A percentile compares a stretch with the other conserved stretches of the same genome.
phyloP scores from a whole-genome alignment of 2,888 invertebrate genomes.

The Polylopha cassiicola region DNA sequence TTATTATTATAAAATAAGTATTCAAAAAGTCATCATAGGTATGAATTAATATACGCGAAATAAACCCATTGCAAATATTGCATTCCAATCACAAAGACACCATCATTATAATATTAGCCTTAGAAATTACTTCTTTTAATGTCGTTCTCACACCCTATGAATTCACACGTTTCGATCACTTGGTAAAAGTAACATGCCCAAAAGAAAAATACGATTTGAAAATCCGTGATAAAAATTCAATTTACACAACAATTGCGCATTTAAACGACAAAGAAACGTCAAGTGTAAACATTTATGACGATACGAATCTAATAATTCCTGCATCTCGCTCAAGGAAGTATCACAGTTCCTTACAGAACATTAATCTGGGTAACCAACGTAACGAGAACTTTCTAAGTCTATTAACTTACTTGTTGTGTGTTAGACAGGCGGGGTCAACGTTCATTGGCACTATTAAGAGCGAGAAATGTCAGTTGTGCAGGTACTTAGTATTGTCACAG shows the following conservation, averaged over 20 bases:
- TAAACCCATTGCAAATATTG: no score
- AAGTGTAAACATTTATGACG: conserved; percentile 22
- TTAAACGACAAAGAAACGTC: conserved; percentile 9
- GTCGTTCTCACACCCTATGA: conserved; percentile 14
- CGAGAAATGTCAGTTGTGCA: conserved; percentile 20
- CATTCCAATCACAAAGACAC: conserved; percentile 21
- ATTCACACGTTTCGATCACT: neutral
- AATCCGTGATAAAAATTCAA: no score
- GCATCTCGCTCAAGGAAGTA: conserved; percentile 18
- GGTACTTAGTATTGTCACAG: conserved; percentile 20
- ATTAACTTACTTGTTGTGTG: conserved; percentile 34
- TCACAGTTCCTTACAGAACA: conserved; percentile 35
- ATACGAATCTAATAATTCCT: conserved; percentile 23
- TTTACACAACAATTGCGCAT: no score
- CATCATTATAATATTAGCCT: conserved; percentile 22
- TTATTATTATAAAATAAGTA: no score
- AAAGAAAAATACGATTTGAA: no score
- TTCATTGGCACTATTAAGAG: conserved; percentile 35
- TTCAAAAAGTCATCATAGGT: no score
- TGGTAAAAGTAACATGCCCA: no score
- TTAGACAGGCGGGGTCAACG: conserved; percentile 43
- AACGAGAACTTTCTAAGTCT: conserved; percentile 31
- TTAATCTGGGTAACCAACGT: conserved; percentile 34
- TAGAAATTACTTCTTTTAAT: conserved; percentile 15
- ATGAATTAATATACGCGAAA: no score